Conservation (phyloP, 2,113 vertebrate species). For the Catagonus wagneri region DNA sequence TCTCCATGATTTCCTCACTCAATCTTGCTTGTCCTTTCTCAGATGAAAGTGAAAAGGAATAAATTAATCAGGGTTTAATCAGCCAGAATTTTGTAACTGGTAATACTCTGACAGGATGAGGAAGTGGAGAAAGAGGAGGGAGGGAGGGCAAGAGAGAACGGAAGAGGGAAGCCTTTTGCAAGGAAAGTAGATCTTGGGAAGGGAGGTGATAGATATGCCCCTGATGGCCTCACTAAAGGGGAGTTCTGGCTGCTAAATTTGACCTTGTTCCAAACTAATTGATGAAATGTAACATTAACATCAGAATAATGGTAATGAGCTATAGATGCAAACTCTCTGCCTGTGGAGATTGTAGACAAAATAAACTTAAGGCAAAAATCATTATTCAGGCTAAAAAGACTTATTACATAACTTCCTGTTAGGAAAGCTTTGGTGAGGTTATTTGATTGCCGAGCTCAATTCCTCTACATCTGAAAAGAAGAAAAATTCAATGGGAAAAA, state of each 20-base stretch:
- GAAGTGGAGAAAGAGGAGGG: neutral
- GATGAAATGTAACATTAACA: slow-evolving; percentile 78
- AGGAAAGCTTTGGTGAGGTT: slow-evolving; percentile 53
- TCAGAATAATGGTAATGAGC: slow-evolving; percentile 78
- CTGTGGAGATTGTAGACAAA: slow-evolving; percentile 71
- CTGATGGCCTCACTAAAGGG: slow-evolving; percentile 61
- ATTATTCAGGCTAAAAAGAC: slow-evolving; percentile 71
- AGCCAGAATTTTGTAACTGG: slow-evolving; percentile 55
- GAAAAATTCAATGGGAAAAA: neutral
- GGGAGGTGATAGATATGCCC: slow-evolving; percentile 31
- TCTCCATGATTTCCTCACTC: slow-evolving; percentile 44
- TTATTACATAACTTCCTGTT: slow-evolving; percentile 51
- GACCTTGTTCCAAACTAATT: slow-evolving; percentile 79
- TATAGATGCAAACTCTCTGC: slow-evolving; percentile 70
- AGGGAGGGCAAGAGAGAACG: neutral
- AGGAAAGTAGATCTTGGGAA: neutral
- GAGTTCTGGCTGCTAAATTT: slow-evolving; percentile 78
- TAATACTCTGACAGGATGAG: neutral
- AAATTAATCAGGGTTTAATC: slow-evolving; percentile 55
- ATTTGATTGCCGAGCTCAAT: slow-evolving; percentile 50
- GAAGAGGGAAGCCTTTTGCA: neutral
- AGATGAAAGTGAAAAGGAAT: slow-evolving; percentile 59
- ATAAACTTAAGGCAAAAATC: slow-evolving; percentile 70
- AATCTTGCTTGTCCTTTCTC: slow-evolving; percentile 19
- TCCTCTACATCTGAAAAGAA: slow-evolving; percentile 31